phyloP scores from a whole-genome alignment of 2,113 vertebrate species.

The Orthonyx spaldingii region DNA sequence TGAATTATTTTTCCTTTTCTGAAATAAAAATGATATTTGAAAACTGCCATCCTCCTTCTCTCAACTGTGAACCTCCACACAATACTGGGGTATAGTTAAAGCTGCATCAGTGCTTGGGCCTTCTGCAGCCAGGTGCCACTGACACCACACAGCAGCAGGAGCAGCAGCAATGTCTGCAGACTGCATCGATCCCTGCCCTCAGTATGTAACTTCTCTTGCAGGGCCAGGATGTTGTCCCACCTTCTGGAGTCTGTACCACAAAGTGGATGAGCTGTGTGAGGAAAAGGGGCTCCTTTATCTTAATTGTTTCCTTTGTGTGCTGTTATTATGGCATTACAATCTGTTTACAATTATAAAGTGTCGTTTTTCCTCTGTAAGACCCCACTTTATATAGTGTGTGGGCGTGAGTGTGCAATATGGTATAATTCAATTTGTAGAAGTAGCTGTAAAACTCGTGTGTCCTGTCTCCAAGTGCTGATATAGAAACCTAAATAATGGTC shows the following conservation, averaged over 20 bases:
- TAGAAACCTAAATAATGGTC: constrained; percentile 3
- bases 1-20: neutral
- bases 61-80: neutral
- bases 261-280: neutral
- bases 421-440: neutral
- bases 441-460: neutral
- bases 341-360: neutral
- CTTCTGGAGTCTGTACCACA: neutral
- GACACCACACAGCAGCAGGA: neutral
- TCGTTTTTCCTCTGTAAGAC: neutral
- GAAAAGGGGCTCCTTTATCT: neutral
- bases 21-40: neutral
- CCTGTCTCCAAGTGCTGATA: neutral
- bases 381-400: neutral
- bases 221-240: neutral
- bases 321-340: neutral
- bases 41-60: neutral
- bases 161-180: neutral
- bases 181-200: neutral
- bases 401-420: neutral
- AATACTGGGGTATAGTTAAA: neutral
- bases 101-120: neutral
- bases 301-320: neutral
- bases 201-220: neutral
- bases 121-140: neutral